phyloP scores from a whole-genome alignment of 2,888 invertebrate species.

The Prosopocoilus inquinatus region DNA sequence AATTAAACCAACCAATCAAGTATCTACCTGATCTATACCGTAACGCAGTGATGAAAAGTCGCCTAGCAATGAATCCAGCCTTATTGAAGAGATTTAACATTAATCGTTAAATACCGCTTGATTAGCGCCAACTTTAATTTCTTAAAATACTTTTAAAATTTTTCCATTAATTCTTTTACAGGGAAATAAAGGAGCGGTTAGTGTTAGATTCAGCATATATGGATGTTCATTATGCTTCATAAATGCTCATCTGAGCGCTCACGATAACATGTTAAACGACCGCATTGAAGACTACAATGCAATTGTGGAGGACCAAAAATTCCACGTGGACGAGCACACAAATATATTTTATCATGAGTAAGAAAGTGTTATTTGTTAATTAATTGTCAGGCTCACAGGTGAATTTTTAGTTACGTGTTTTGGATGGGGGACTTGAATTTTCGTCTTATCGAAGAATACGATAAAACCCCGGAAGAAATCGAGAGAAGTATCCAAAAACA shows the following conservation, averaged over 20 bases:
- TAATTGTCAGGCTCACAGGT: background rate
- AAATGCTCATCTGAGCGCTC: conserved; percentile 88
- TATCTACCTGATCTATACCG: too few species aligned
- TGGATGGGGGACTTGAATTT: conserved; percentile 93
- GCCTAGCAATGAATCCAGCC: too few species aligned
- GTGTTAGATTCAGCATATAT: conserved; percentile 80
- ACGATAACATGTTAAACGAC: conserved; percentile 80
- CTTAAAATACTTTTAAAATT: too few species aligned
- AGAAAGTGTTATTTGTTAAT: conserved; percentile 42
- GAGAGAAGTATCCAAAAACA: conserved; percentile 63
- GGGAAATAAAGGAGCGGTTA: conserved; percentile 96
- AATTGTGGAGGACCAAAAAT: conserved; percentile 80
- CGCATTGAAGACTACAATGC: conserved; percentile 85
- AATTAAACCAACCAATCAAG: too few species aligned
- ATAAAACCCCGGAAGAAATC: conserved; percentile 66
- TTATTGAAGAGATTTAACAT: background rate
- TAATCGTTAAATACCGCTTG: background rate
- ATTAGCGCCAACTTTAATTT: background rate
- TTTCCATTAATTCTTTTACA: conserved; percentile 46
- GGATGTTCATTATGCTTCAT: conserved; percentile 87
- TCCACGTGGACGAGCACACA: conserved; percentile 72
- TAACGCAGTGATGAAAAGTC: too few species aligned
- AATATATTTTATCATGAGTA: conserved; percentile 92
- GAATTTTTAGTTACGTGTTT: conserved; percentile 72
- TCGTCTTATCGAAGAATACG: conserved; percentile 66